Base-by-base conservation (phyloP, 2,113 vertebrate species). In the Peromyscus polionotus region DNA sequence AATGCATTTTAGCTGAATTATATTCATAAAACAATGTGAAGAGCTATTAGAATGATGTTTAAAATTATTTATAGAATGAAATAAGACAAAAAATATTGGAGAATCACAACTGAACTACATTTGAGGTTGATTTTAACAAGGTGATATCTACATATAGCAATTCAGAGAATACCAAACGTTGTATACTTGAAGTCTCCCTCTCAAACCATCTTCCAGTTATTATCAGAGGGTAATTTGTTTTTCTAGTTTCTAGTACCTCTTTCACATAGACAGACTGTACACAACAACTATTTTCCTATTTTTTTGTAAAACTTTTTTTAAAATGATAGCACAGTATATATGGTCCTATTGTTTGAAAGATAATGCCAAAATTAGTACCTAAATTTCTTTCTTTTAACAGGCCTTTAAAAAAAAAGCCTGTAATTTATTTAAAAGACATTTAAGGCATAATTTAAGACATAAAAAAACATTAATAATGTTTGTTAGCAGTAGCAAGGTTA, bases 1-100 rank as follows among this genome's bases (percentile, higher is more conserved):
- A 72, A 16, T 95, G 39, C 54, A 75, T 81, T 93, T 97, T 57
- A 96, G 57, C 59, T 93, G 45, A 20, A 92, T 59, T 67, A 48
- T 86, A 22, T 24, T 48, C 12, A 70, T 79, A 59, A 80, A 91
- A 75, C 39, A 91, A 83, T 1, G 57, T 65, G n/a, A 87, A 85
- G 81, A 39, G 28, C 63, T 63, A 39, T 13, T 54, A 83, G 54
- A 63, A 95, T 33, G 45, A 33, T 75, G 65, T 79, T 95, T 59
- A 95, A 96, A 48, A 72, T 36, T 57, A 2, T 31, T 83, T 96
- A 90, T 16, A 91, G 68, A 89, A 79, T 45, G 59, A 93, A 22
- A 42, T n/a, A 77, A 95, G 54, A 90, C 39, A 45, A 7, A 54
- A 36, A 90, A n/a, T 54, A 73, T 51, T 48, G 72, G 75, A 31